Conservation (phyloP, 2,888 invertebrate genomes). For the Dynastes grantii region DNA sequence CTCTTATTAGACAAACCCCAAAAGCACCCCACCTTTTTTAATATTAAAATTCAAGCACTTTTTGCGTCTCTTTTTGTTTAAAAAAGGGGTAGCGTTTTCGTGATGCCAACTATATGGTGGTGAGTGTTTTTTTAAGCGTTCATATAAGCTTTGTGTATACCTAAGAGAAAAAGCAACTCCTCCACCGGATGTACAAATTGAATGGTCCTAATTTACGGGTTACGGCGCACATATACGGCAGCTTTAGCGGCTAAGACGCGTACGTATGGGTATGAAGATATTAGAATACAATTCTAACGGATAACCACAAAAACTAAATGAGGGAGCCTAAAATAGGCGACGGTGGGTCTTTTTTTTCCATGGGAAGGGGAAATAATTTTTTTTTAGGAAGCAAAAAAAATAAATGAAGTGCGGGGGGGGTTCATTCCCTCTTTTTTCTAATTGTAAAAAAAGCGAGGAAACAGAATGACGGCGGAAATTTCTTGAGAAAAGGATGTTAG, state of each 20-base stretch:
- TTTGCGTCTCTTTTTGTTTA: too few relatives aligned
- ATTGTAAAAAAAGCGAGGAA: conserved; percentile 13
- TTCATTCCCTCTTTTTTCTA: conserved; percentile 5
- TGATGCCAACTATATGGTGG: conserved; percentile 18
- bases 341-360: conserved; percentile 6
- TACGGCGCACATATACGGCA: conserved; percentile 3
- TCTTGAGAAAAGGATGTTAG: background rate
- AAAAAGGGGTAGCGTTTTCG: conserved; percentile 31
- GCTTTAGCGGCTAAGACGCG: background rate
- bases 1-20: conserved; percentile 28
- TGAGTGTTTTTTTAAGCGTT: conserved; percentile 37
- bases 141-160: conserved; percentile 13
- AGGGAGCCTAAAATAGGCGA: background rate
- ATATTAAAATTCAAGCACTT: conserved; percentile 48
- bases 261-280: conserved; percentile 13
- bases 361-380: conserved; percentile 17
- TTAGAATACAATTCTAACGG: conserved; percentile 13
- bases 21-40: conserved; percentile 44
- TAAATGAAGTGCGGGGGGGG: conserved; percentile 7
- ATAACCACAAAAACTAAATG: conserved; percentile 1
- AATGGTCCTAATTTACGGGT: conserved; percentile 48
- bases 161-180: conserved; percentile 38
- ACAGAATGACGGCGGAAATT: conserved; percentile 15
- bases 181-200: conserved; percentile 51
- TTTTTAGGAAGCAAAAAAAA: conserved; percentile 7